Percentiles rank a stretch among this genome's conserved stretches.
These are phyloP conservation scores for Cirrhinus molitorella DNA, from an alignment of 2,797 vertebrate species.

Conservation along the genomic window DNA sequence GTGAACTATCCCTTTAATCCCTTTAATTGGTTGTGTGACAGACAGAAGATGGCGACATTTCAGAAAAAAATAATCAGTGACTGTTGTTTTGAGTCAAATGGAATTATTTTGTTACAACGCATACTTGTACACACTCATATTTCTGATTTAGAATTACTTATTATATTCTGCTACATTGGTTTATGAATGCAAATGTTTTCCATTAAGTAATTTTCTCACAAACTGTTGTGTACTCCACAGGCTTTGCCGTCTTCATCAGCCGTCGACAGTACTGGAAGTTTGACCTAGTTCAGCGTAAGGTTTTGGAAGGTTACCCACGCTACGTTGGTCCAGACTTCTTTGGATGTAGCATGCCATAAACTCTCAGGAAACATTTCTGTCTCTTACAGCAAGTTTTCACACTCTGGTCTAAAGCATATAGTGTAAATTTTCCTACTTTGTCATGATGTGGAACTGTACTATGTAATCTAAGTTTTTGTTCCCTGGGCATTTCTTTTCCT, in stretches of 20 bases:
- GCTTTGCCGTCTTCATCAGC: conserved; percentile 90
- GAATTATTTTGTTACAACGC: background rate
- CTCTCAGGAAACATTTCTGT: conserved; percentile 36
- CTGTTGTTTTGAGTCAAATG: background rate
- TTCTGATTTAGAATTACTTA: background rate
- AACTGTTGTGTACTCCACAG: conserved; percentile 69
- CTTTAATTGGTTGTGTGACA: too few relatives aligned
- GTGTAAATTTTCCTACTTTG: background rate
- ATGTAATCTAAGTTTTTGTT: background rate
- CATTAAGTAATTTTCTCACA: background rate
- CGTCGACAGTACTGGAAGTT: conserved; percentile 95
- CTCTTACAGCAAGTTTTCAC: background rate
- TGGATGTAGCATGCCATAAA: conserved; percentile 73
- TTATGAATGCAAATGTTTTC: background rate
- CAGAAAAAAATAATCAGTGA: background rate
- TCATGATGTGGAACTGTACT: background rate
- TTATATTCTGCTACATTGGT: background rate
- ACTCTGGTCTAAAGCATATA: conserved; percentile 31
- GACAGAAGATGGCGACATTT: conserved; percentile 8
- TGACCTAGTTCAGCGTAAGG: conserved; percentile 86
- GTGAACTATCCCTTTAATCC: too few relatives aligned
- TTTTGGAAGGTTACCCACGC: conserved; percentile 91
- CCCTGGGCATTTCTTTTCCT: background rate
- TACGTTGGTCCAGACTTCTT: conserved; percentile 91
- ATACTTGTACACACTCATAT: background rate